phyloP scores from a whole-genome alignment of 2,888 invertebrate genomes.

The Boloria euphrosyne region DNA sequence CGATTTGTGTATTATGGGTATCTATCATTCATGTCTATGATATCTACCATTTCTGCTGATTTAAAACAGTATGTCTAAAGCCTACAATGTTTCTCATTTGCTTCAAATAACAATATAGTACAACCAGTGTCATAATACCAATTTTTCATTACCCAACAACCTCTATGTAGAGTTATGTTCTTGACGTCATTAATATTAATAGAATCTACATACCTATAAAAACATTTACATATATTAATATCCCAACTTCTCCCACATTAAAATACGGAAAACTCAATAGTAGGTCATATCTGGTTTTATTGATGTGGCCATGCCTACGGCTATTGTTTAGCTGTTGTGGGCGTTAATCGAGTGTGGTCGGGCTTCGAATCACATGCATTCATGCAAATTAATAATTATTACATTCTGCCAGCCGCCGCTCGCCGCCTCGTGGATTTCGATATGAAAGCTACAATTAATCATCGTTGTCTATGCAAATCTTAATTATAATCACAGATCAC shows the following conservation, averaged over 20 bases:
- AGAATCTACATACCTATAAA: not conserved
- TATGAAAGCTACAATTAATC: conserved; percentile 25
- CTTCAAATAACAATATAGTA: too few species aligned
- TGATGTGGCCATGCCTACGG: conserved; percentile 8
- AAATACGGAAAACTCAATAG: conserved; percentile 18
- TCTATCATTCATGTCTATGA: too few species aligned
- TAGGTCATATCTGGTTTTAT: conserved; percentile 19
- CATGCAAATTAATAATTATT: conserved; percentile 39
- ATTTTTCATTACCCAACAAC: too few species aligned
- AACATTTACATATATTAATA: not conserved
- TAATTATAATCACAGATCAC: too few species aligned
- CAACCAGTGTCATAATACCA: too few species aligned
- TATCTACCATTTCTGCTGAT: too few species aligned
- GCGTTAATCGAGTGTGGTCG: conserved; percentile 31
- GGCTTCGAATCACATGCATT: conserved; percentile 33
- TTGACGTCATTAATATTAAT: too few species aligned
- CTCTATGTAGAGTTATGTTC: too few species aligned
- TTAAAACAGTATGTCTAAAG: too few species aligned
- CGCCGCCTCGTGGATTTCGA: conserved; percentile 19
- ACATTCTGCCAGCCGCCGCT: conserved; percentile 20
- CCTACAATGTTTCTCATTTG: too few species aligned
- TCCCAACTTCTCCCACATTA: not conserved
- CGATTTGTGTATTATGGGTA: too few species aligned
- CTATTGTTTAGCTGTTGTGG: conserved; percentile 33
- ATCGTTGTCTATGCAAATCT: conserved; percentile 10